phyloP scores from a whole-genome alignment of 2,113 vertebrate genomes.

The Scalopus aquaticus region DNA sequence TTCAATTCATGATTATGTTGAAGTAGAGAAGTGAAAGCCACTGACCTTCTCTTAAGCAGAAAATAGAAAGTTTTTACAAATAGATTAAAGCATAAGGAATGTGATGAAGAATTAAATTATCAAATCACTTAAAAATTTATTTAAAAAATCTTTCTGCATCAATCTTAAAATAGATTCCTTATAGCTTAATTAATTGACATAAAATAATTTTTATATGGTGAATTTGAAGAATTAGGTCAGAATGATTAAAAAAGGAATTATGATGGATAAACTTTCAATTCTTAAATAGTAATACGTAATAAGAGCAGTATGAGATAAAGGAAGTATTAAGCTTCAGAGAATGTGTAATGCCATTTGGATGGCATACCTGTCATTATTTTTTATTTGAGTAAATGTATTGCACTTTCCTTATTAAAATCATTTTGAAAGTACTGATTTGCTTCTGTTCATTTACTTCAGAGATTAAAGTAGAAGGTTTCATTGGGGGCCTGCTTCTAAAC shows the following conservation, averaged over 20 bases:
- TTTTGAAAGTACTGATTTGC: constrained; percentile 10
- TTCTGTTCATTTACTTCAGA: background rate
- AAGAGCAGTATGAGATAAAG: background rate
- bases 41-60: constrained; percentile 89
- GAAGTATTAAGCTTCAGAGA: constrained; percentile 14
- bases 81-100: constrained; percentile 79
- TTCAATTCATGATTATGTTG: constrained; percentile 89
- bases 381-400: constrained; percentile 34
- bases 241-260: background rate
- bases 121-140: constrained; percentile 42
- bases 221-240: background rate
- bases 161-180: constrained; percentile 33
- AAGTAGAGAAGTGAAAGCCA: constrained; percentile 87
- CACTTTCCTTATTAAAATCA: constrained; percentile 36
- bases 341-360: background rate
- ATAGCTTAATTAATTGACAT: background rate
- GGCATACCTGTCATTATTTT: background rate
- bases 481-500: background rate
- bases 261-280: background rate
- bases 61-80: constrained; percentile 87
- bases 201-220: constrained; percentile 40
- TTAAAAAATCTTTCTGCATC: background rate
- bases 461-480: background rate
- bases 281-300: background rate
- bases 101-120: constrained; percentile 65